These are phyloP conservation scores for Aythya baeri DNA, from an alignment of 2,113 vertebrate species.

Conservation along the genomic window DNA sequence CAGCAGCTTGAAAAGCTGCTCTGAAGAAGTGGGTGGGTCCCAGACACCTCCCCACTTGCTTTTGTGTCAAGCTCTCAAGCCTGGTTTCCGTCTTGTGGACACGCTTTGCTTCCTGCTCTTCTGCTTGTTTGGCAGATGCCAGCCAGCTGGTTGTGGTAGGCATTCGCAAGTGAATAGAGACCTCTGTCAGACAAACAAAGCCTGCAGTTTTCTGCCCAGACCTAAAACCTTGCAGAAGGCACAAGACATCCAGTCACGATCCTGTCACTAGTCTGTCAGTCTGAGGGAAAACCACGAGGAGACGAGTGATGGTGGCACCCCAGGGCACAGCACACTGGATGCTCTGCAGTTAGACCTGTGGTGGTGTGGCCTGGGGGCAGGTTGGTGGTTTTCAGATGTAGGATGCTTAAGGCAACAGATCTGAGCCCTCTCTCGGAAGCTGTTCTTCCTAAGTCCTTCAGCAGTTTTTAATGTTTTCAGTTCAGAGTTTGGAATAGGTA, in stretches of 20 bases:
- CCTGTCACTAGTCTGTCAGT: not conserved
- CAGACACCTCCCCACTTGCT: not conserved
- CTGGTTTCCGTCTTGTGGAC: not conserved
- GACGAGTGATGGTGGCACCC: not conserved
- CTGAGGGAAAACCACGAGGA: not conserved
- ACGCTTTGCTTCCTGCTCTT: slow-evolving; percentile 6
- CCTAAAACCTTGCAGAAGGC: rapidly evolving
- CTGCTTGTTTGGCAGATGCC: not conserved
- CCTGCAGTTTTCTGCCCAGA: not conserved
- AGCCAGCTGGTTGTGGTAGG: not conserved
- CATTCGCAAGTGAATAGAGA: not conserved
- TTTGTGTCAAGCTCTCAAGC: not conserved
- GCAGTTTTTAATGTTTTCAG: not conserved
- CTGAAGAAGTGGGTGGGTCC: slow-evolving; percentile 30
- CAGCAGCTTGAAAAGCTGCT: slow-evolving; percentile 27
- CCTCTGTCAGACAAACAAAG: rapidly evolving
- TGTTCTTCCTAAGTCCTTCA: not conserved
- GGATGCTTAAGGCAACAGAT: not conserved
- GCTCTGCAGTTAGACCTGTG: not conserved
- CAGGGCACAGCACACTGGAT: not conserved
- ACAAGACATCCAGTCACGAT: rapidly evolving
- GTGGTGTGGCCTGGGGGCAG: not conserved
- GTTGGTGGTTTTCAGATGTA: not conserved
- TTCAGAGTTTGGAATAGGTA: not conserved
- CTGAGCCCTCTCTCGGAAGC: not conserved